Base-by-base conservation (phyloP, 2,113 vertebrate species). In the Gallinago undulata region DNA sequence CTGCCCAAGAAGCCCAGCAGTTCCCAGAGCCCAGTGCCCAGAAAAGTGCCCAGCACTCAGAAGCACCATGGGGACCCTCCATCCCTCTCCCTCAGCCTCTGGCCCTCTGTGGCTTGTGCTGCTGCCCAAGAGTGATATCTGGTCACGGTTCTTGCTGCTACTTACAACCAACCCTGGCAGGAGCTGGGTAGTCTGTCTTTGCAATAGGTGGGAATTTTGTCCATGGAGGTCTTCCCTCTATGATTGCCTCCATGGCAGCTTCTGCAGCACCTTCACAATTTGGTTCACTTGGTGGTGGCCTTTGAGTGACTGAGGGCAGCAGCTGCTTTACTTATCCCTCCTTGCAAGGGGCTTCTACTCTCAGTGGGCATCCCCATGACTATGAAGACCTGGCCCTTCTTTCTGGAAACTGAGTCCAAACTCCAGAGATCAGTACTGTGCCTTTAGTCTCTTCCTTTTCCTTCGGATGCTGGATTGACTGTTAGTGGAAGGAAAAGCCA, bases 331-430 rank as follows among this genome's bases (percentile, higher is more conserved):
- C 27, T 62, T 68, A 30, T 41, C 33, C 35, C 64, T 41, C 43
- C 48, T 53, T 57, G 19, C 22, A 64, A 56, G 39, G 11, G 24
- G 13, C 5, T 63, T 22, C 60, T 68, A 30, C 28, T 81, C 19
- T 68, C 28, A 57, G 19, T 0, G 1, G 19, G 35, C 0, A 1
- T 27, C 30, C 33, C n/a, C 11, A 9, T 33, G 33, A 50, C 12
- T 33, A 56, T 24, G 82, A 48, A 28, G 41, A 43, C 19, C 19
- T 31, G 21, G 13, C 27, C 7, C 7, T 88, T 80, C 24, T 33
- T 87, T 67, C 53, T 85, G 72, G n/a, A 83, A 88, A 51, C 9
- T 7, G 64, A 88, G 43, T 48, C 59, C 43, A 37, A 60, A 72
- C 25, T 53, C 63, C 33, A 62, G 33, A 72, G 12, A 62, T 11